Conservation (phyloP, 2,888 invertebrate species). For the Pecten maximus region DNA sequence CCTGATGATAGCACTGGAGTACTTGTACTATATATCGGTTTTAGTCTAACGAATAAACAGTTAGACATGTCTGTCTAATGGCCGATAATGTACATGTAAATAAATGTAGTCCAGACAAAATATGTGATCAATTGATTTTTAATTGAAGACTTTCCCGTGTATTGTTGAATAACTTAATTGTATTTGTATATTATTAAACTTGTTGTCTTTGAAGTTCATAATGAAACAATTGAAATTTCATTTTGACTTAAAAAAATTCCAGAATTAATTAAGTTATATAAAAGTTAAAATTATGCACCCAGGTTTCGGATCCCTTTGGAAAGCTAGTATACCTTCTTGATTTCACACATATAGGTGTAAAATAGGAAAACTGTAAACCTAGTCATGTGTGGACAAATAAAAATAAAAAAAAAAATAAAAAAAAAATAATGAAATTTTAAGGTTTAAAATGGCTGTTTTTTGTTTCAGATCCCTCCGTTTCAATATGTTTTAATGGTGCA, state of each 20-base stretch:
- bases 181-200: background rate
- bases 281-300: background rate
- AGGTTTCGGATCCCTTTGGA: too few species aligned
- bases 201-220: background rate
- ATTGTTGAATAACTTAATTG: background rate
- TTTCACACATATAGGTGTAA: too few species aligned
- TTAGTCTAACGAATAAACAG: background rate
- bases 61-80: background rate
- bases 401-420: background rate
- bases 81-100: background rate
- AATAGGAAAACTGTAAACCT: background rate
- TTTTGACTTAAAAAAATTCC: background rate
- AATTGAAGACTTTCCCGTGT: background rate
- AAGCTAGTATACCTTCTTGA: too few species aligned
- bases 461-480: slow-evolving; percentile 14
- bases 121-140: background rate
- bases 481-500: slow-evolving; percentile 50
- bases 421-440: too few species aligned
- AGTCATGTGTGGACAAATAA: background rate
- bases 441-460: background rate
- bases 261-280: background rate
- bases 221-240: background rate
- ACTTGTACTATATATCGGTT: background rate
- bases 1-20: background rate
- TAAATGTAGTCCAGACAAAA: background rate